Evolutionary conservation across 2,888 invertebrate genomes (phyloP).

Genomic region (Pristionchus maxplancki): DNA sequence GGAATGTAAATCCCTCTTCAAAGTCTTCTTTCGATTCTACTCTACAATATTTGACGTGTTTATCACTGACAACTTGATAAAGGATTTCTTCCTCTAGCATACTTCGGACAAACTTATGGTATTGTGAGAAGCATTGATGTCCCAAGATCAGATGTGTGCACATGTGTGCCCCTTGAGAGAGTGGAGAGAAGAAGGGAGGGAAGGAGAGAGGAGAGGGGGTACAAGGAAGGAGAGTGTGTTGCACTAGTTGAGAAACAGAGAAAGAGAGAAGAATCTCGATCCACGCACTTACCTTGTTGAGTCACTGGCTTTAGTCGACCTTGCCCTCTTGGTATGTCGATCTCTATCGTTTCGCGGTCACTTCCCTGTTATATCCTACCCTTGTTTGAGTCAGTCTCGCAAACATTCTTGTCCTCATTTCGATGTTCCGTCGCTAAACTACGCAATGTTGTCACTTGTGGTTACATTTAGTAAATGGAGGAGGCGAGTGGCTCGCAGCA

Average conservation of each 20-base stretch:
- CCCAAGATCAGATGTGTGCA: not conserved
- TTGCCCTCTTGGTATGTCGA: not conserved
- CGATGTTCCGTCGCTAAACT: not conserved
- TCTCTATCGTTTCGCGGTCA: not conserved
- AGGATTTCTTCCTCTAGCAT: not conserved
- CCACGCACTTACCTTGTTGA: not conserved
- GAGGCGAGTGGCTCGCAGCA: not conserved
- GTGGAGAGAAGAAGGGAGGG: not conserved
- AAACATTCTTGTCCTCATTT: too few species aligned
- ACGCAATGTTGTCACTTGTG: not conserved
- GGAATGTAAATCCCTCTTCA: constrained; percentile 22
- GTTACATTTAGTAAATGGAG: not conserved
- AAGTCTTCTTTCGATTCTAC: constrained; percentile 17
- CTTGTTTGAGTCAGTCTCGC: too few species aligned
- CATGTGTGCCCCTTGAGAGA: not conserved
- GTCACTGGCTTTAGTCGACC: not conserved
- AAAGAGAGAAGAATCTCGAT: not conserved
- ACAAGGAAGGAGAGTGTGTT: not conserved
- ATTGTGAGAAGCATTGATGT: too few species aligned
- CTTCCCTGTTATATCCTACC: too few species aligned
- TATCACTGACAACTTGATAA: not conserved
- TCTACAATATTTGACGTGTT: not conserved
- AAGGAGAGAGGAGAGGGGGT: not conserved
- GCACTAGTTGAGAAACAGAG: not conserved
- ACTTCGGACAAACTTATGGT: not conserved